These are phyloP conservation scores for Muscina levida DNA, from an alignment of 2,888 invertebrate genomes.

Conservation along the genomic window DNA sequence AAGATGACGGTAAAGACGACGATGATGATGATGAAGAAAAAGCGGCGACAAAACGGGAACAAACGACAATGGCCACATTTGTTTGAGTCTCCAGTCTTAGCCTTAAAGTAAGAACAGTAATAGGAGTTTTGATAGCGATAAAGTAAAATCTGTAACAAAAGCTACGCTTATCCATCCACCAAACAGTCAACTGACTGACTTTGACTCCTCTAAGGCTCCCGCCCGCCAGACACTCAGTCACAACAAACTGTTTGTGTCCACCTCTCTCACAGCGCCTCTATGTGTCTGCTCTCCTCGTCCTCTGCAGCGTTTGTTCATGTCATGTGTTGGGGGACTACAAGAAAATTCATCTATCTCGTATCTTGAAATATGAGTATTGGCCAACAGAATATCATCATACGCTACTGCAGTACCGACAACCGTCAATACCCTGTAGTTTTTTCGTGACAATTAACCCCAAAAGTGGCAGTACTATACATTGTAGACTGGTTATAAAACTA, in stretches of 20 bases:
- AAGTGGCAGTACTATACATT: too few relatives aligned
- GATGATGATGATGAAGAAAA: background rate
- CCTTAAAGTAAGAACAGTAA: constrained; percentile 15
- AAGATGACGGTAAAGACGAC: constrained; percentile 40
- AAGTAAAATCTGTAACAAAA: background rate
- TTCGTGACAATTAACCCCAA: too few relatives aligned
- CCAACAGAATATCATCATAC: too few relatives aligned
- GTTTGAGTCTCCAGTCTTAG: constrained; percentile 26
- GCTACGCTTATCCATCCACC: constrained; percentile 1
- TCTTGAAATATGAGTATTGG: too few relatives aligned
- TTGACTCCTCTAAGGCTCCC: constrained; percentile 28
- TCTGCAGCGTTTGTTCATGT: too few relatives aligned
- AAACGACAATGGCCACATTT: constrained; percentile 50
- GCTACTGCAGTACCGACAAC: too few relatives aligned
- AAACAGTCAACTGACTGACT: constrained; percentile 32
- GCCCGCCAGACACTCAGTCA: background rate
- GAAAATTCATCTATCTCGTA: too few relatives aligned
- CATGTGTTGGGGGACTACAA: too few relatives aligned
- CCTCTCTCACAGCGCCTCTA: background rate
- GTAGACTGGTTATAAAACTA: too few relatives aligned
- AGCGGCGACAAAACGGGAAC: constrained; percentile 19
- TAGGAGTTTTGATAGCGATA: background rate
- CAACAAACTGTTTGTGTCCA: background rate
- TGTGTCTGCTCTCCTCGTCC: constrained; percentile 22
- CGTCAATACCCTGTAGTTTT: too few relatives aligned